A percentile compares a stretch with the other conserved stretches of the same genome.
These are phyloP conservation scores for Pelodiscus sinensis DNA, from an alignment of 2,113 vertebrate genomes.

Conservation along the genomic window DNA sequence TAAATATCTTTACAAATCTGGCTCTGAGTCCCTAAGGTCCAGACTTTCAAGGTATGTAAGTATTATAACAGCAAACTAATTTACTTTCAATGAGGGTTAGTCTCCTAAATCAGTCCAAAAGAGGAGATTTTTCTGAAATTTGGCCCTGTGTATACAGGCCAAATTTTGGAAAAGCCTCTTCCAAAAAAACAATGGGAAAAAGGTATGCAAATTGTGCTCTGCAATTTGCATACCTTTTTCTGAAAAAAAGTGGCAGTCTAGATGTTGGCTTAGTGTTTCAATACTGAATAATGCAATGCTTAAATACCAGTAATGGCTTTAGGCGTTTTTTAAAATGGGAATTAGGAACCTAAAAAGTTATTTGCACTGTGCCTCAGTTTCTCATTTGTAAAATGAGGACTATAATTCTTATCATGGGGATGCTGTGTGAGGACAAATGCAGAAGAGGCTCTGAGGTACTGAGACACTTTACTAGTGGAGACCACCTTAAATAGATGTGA, in stretches of 20 bases:
- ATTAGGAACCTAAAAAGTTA: no score
- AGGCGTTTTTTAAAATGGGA: not conserved
- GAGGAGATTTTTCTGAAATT: no score
- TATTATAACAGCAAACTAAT: no score
- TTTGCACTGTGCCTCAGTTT: not conserved
- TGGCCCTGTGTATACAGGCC: no score
- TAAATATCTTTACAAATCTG: not conserved
- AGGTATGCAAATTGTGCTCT: no score
- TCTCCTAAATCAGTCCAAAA: no score
- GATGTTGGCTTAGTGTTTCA: no score
- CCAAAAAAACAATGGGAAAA: no score
- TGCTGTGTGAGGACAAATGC: not conserved
- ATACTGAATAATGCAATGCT: not conserved
- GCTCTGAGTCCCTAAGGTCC: not conserved
- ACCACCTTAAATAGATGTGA: not conserved
- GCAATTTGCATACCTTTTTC: no score
- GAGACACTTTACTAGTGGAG: not conserved
- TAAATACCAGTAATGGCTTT: not conserved
- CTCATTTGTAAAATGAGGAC: not conserved
- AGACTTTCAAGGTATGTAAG: accelerated
- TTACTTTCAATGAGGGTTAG: no score
- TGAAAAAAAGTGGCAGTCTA: no score
- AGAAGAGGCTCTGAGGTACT: not conserved
- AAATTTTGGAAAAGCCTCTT: no score
- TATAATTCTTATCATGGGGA: not conserved